Evolutionary conservation across 2,113 vertebrate species (phyloP).

Genomic region (Albula goreensis): DNA sequence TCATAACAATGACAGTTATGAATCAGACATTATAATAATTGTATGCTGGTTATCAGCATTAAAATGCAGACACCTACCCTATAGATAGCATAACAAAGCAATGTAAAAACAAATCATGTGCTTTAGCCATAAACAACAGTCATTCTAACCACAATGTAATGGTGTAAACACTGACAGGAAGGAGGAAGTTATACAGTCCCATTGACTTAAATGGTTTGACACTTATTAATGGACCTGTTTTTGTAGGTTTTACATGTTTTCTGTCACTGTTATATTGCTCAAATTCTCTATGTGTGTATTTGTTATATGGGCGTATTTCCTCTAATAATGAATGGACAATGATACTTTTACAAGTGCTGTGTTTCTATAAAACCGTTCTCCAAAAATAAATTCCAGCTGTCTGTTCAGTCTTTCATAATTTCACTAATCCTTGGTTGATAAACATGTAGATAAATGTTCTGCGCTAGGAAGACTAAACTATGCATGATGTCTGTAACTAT

Average conservation of each 20-base stretch:
- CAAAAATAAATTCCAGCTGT: not conserved
- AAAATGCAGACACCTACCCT: no score
- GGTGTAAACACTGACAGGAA: not conserved
- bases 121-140: not conserved
- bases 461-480: not conserved
- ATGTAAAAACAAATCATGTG: not conserved
- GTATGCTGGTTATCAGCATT: not conserved
- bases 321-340: not conserved
- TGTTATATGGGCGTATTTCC: not conserved
- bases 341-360: not conserved
- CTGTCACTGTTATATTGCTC: no score
- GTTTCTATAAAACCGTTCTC: not conserved
- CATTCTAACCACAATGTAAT: not conserved
- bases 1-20: no score
- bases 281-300: no score
- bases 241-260: no score
- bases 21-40: no score
- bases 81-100: not conserved
- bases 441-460: not conserved
- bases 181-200: not conserved
- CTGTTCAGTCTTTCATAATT: not conserved
- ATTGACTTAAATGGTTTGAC: not conserved
- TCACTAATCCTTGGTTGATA: not conserved
- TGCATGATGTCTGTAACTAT: not conserved
- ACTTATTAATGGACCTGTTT: not conserved